Evolutionary conservation across 2,113 vertebrate genomes (phyloP), one percentile per base, ranked within the genome.

Genomic region (Phrynosoma platyrhinos): DNA sequence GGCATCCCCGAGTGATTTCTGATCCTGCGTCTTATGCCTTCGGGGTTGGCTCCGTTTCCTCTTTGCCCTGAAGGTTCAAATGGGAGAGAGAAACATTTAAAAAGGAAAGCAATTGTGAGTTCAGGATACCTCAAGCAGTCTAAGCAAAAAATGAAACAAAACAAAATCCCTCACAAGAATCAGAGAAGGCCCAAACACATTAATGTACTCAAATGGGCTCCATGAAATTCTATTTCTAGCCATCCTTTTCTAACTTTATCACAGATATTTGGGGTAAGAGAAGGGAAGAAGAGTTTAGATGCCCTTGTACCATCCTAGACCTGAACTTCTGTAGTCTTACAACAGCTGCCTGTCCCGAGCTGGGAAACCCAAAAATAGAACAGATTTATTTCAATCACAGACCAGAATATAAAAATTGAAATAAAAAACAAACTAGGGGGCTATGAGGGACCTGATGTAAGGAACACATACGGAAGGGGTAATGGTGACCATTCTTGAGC

Each of bases 21-120:
- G 96, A 93, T 99, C 99, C 74, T 99, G 98, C 0, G 98, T 96
- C 93, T 98, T 99, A 25, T 98, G 96, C 85, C 98, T 97, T 76
- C 98, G 98, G 25, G 98, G 93, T 85, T 98, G 98, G 88, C 97
- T 98, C 90, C 98, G 97, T 92, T 98, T 99, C 88, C 98, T 97
- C 95, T 98, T 96, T 42, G 98, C 98, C 95, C 99, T 99, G 90
- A 20, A 86, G 74, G 23, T 20, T 18, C 27, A 2, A 75, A 21
- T 16, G 91, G 86, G 58, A 62, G 8, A 86, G 79, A 94, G 21
- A 89, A 7, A 62, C 72, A 64, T 87, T 74, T 85, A 88, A 86
- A 91, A 80, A 87, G 88, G n/a, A 76, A 66, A 89, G 71, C 79
- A 89, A 86, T 78, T 58, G 66, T 53, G 85, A 84, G 42, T 74